phyloP scores from a whole-genome alignment of 1,140 invertebrate genomes.

The Anastrepha obliqua region DNA sequence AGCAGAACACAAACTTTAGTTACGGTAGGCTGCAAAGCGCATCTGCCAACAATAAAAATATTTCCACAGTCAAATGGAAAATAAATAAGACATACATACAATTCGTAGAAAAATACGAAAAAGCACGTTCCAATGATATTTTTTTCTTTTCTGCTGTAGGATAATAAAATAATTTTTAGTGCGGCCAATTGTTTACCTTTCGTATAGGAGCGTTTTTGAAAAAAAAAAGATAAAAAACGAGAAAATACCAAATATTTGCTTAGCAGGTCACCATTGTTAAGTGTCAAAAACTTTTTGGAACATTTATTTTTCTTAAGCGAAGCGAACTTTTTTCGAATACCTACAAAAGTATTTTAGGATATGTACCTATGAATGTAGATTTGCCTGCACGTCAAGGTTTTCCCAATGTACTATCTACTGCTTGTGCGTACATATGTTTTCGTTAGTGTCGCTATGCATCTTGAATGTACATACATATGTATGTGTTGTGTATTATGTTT shows the following conservation, averaged over 20 bases:
- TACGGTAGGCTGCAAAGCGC: conserved; percentile 48
- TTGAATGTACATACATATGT: not conserved
- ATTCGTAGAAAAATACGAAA: conserved; percentile 9
- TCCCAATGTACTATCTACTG: not conserved
- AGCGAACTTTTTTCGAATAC: not conserved
- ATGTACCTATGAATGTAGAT: not conserved
- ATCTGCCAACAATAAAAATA: conserved; percentile 53
- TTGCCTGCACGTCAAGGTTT: conserved; percentile 33
- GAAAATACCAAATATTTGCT: conserved; percentile 34
- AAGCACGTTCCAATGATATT: conserved; percentile 48
- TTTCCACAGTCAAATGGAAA: not conserved
- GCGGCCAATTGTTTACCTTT: not conserved
- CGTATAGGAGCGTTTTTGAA: not conserved
- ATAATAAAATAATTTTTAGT: not conserved
- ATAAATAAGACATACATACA: not conserved
- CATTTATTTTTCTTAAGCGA: conserved; percentile 25
- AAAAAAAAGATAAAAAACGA: not conserved
- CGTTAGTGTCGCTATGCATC: not conserved
- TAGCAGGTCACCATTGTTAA: conserved; percentile 45
- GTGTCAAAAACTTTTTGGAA: conserved; percentile 27
- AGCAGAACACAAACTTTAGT: conserved; percentile 44
- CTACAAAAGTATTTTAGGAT: not conserved
- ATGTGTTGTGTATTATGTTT: not conserved
- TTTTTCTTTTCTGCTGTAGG: not conserved
- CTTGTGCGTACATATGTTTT: not conserved